Conservation (phyloP, 2,888 invertebrate genomes). For the Cremastinae sp. region DNA sequence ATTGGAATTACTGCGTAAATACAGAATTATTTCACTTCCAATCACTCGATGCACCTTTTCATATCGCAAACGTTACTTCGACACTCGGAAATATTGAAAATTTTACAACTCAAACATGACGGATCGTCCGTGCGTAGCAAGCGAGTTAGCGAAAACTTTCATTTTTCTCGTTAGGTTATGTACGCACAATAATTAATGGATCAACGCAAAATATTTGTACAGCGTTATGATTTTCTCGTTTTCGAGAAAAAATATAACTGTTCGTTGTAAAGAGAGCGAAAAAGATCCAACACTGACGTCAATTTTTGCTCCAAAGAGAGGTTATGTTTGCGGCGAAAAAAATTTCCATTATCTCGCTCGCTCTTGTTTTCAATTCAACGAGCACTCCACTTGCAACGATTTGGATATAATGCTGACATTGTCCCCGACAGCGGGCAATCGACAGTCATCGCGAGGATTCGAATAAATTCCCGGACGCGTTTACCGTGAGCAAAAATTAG, state of each 20-base stretch:
- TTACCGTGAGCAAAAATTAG: slow-evolving; percentile 3
- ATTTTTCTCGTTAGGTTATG: slow-evolving; percentile 35
- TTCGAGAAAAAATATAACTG: no score
- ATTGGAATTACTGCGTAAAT: neutral
- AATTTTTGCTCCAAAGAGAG: no score
- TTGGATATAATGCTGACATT: neutral
- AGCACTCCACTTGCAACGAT: slow-evolving; percentile 2
- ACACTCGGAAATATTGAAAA: no score
- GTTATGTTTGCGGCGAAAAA: neutral
- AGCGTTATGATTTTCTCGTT: no score
- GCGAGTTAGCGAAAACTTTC: neutral
- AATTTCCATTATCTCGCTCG: neutral
- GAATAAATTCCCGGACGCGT: neutral
- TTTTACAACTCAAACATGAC: slow-evolving; percentile 9
- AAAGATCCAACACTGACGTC: no score
- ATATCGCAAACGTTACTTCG: neutral
- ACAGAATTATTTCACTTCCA: no score
- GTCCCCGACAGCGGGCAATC: neutral
- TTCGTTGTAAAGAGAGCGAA: no score
- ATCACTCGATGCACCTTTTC: neutral
- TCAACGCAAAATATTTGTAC: neutral
- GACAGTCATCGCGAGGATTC: neutral
- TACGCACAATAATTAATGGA: slow-evolving; percentile 10
- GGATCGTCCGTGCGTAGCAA: slow-evolving; percentile 6
- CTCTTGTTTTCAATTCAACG: slow-evolving; percentile 1